Conservation (phyloP, 2,888 invertebrate species). For the Hypselothyrea guttata region DNA sequence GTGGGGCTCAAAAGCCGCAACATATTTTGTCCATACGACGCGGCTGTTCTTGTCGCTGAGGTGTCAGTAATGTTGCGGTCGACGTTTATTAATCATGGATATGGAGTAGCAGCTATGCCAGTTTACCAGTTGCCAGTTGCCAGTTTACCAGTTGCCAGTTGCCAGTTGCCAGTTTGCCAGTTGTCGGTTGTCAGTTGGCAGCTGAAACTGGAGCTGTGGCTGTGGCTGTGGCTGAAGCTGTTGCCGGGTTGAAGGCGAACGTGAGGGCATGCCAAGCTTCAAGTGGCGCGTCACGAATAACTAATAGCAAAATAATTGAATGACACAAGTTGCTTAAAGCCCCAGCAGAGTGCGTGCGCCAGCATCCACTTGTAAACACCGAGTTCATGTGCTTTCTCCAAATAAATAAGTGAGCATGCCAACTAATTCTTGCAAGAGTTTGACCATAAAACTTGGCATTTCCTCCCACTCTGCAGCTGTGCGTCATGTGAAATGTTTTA, state of each 20-base stretch:
- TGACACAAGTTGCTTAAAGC: constrained; percentile 54
- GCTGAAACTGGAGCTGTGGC: background rate
- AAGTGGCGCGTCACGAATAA: constrained; percentile 64
- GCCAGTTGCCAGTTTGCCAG: constrained; percentile 7
- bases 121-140: constrained; percentile 3
- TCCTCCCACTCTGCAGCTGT: too few species aligned
- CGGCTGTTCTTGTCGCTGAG: constrained; percentile 36
- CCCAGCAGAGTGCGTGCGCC: constrained; percentile 18
- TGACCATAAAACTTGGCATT: too few species aligned
- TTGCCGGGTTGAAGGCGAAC: constrained; percentile 12
- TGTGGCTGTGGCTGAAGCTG: too few species aligned
- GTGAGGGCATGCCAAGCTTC: constrained; percentile 47
- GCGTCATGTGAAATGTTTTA: too few species aligned
- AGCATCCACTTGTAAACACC: constrained; percentile 3
- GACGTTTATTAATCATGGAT: constrained; percentile 71
- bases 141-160: constrained; percentile 23
- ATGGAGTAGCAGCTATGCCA: constrained; percentile 7
- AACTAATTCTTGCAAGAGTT: too few species aligned
- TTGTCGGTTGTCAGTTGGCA: constrained; percentile 24
- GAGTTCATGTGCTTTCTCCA: constrained; percentile 5
- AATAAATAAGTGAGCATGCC: background rate
- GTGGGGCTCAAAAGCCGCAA: constrained; percentile 35
- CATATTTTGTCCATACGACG: constrained; percentile 50
- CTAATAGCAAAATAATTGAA: constrained; percentile 70
- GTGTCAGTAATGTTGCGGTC: constrained; percentile 74